Conservation (phyloP, 2,888 invertebrate genomes). For the Drosophila acutilabella region DNA sequence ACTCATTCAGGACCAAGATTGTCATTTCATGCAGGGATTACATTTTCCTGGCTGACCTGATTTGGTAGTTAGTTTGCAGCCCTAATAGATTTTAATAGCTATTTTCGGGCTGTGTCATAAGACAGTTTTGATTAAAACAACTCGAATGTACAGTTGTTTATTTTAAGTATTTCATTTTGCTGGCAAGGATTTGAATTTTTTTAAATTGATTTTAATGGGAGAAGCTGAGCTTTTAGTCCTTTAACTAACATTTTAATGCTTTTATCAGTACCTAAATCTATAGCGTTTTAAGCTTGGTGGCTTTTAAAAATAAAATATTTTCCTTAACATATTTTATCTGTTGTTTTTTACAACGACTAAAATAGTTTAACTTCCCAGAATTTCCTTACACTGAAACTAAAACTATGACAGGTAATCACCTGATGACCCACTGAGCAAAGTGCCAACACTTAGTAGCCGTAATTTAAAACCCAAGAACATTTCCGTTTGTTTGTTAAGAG, state of each 20-base stretch:
- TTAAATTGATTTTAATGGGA: too few species aligned
- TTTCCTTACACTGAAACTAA: slow-evolving; percentile 29
- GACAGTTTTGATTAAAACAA: too few species aligned
- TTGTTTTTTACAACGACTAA: background rate
- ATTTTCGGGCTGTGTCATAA: background rate
- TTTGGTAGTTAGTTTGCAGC: slow-evolving; percentile 10
- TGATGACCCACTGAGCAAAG: slow-evolving; percentile 42
- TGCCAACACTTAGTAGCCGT: slow-evolving; percentile 49
- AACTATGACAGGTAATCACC: slow-evolving; percentile 48
- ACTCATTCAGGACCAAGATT: slow-evolving; percentile 44
- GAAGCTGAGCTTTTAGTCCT: too few species aligned
- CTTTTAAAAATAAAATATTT: too few species aligned
- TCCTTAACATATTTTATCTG: background rate
- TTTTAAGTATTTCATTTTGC: too few species aligned
- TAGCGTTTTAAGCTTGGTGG: too few species aligned
- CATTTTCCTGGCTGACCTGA: slow-evolving; percentile 26
- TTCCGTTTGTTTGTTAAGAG: slow-evolving; percentile 12
- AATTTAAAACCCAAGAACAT: slow-evolving; percentile 43
- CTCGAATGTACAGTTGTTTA: too few species aligned
- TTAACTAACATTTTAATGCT: too few species aligned
- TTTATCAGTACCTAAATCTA: too few species aligned
- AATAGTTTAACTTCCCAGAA: slow-evolving; percentile 9
- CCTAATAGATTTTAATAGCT: slow-evolving; percentile 57
- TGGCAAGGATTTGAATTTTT: too few species aligned
- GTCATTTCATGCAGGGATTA: slow-evolving; percentile 27